These are phyloP conservation scores for Anas acuta DNA, from an alignment of 2,797 vertebrate species.

Conservation along the genomic window DNA sequence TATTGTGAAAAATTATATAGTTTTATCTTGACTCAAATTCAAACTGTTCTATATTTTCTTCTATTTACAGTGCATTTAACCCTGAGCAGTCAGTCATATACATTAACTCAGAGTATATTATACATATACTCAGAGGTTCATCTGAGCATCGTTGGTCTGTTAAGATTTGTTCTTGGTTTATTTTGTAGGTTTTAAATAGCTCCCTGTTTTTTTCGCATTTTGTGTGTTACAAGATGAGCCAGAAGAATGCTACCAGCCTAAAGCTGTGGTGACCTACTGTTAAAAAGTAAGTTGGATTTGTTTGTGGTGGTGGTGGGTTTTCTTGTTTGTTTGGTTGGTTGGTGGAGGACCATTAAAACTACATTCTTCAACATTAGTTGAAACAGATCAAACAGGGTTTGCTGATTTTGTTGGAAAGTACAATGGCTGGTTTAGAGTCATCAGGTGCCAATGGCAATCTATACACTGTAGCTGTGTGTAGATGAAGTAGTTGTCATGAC, in stretches of 20 bases:
- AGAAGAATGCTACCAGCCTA: background rate
- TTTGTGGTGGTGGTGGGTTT: no score
- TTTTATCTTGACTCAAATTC: background rate
- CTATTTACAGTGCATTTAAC: background rate
- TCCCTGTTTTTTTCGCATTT: background rate
- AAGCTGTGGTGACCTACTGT: background rate
- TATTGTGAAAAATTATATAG: background rate
- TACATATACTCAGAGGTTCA: background rate
- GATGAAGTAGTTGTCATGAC: conserved; percentile 56
- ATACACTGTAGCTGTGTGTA: background rate
- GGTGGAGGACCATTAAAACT: background rate
- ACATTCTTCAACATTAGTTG: background rate
- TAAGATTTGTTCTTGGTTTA: background rate
- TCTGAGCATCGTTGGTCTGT: background rate
- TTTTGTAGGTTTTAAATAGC: background rate
- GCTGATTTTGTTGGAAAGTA: background rate
- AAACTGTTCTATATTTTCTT: background rate
- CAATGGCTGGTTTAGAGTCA: background rate
- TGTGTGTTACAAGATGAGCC: background rate
- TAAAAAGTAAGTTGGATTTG: background rate
- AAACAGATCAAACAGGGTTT: background rate
- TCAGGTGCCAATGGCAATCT: background rate
- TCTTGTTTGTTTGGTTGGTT: background rate
- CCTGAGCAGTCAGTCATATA: background rate
- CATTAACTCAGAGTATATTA: background rate